A percentile compares a stretch with the other conserved stretches of the same genome.
Conservation (phyloP, 2,888 invertebrate genomes). For the Apomyelois bistriatella region DNA sequence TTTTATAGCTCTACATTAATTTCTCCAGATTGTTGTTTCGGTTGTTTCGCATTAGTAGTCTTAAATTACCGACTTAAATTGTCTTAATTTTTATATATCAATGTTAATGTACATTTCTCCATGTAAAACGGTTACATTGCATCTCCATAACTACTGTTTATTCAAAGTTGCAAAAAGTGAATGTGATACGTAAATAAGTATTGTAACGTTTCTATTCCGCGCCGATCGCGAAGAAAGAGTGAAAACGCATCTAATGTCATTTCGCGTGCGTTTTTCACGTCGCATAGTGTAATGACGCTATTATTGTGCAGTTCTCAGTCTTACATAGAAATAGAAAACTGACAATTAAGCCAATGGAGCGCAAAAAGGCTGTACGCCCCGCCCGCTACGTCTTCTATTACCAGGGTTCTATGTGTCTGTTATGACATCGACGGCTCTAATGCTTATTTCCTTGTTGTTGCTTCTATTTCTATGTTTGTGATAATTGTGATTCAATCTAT, state of each 20-base stretch:
- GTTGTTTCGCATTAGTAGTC: too few relatives aligned
- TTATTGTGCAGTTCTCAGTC: slow-evolving; percentile 64
- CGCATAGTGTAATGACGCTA: slow-evolving; percentile 46
- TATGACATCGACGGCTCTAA: background rate
- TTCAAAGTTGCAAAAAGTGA: slow-evolving; percentile 37
- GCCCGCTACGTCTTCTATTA: slow-evolving; percentile 19
- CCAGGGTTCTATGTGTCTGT: background rate
- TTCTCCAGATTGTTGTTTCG: too few relatives aligned
- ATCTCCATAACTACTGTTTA: slow-evolving; percentile 12
- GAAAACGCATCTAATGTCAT: slow-evolving; percentile 42
- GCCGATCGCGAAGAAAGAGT: slow-evolving; percentile 44
- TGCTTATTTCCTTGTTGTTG: background rate
- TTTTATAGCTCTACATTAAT: too few relatives aligned
- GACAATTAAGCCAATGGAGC: slow-evolving; percentile 44
- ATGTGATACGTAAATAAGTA: slow-evolving; percentile 32
- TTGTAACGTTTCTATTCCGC: slow-evolving; percentile 41
- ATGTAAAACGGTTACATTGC: background rate
- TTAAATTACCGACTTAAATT: background rate
- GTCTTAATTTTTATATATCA: too few relatives aligned
- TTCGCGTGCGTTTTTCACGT: slow-evolving; percentile 42
- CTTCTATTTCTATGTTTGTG: background rate
- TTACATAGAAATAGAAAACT: slow-evolving; percentile 62
- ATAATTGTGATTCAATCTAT: too few relatives aligned
- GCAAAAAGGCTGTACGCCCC: slow-evolving; percentile 37
- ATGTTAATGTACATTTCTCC: background rate